These are phyloP conservation scores for Sterna hirundo DNA, from an alignment of 2,113 vertebrate genomes.

Conservation along the genomic window DNA sequence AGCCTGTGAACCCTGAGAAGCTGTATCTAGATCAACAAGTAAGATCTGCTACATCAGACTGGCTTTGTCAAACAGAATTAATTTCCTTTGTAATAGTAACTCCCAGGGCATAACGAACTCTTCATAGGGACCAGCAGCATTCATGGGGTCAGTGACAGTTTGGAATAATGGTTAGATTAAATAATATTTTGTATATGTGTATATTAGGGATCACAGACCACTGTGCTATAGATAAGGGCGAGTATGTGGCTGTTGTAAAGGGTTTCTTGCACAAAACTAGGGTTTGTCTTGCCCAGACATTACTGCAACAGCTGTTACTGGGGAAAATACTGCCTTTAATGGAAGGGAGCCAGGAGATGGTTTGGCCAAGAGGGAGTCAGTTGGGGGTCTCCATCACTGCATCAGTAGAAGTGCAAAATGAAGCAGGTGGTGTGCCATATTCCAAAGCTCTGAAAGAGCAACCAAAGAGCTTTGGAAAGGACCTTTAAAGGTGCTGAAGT, in stretches of 20 bases:
- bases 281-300: background rate
- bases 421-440: background rate
- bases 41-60: background rate
- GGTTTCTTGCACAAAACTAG: background rate
- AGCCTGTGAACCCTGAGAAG: background rate
- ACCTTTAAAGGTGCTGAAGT: background rate
- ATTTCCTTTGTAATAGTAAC: background rate
- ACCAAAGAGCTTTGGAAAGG: background rate
- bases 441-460: background rate
- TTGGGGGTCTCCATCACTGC: background rate
- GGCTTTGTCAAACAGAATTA: background rate
- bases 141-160: background rate
- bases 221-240: background rate
- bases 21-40: background rate
- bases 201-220: background rate
- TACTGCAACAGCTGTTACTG: slow-evolving; percentile 25
- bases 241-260: background rate
- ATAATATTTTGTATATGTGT: background rate
- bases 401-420: background rate
- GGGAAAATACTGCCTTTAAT: background rate
- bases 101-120: background rate
- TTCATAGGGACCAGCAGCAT: background rate
- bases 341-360: background rate
- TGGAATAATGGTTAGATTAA: background rate
- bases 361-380: background rate